A percentile compares a stretch with the other conserved stretches of the same genome.
Conservation (phyloP, 2,888 invertebrate species). For the Trypoxylon attenuatum region DNA sequence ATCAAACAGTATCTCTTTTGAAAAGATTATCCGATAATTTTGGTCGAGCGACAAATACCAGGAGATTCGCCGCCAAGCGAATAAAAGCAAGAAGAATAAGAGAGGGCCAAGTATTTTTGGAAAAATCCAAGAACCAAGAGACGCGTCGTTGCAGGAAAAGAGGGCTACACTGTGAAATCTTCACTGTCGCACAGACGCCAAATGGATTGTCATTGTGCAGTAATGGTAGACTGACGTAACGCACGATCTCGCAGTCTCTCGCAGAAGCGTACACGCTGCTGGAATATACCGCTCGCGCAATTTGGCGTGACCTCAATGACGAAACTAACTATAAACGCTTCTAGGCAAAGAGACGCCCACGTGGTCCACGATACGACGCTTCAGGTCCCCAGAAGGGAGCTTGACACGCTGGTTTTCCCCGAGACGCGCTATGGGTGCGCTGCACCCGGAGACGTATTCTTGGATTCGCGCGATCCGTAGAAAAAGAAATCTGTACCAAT, state of each 20-base stretch:
- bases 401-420: constrained; percentile 59
- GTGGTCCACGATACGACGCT: constrained; percentile 41
- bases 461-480: constrained; percentile 27
- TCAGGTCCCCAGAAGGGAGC: constrained; percentile 32
- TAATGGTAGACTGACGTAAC: neutral
- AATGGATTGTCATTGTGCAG: neutral
- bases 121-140: too few species aligned
- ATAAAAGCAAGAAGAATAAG: too few species aligned
- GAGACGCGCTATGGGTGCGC: constrained; percentile 17
- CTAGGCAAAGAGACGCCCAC: neutral
- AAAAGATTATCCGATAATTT: too few species aligned
- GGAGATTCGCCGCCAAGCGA: too few species aligned
- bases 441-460: constrained; percentile 39
- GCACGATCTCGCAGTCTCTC: neutral
- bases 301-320: constrained; percentile 53
- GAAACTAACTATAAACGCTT: constrained; percentile 53
- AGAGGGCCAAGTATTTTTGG: too few species aligned
- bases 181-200: neutral
- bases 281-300: constrained; percentile 40
- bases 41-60: too few species aligned
- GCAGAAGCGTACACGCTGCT: too few species aligned
- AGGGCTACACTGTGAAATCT: too few species aligned
- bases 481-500: constrained; percentile 42
- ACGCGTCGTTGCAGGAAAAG: too few species aligned
- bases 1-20: too few species aligned